Conservation (phyloP, 2,888 invertebrate genomes). For the Formica aserva region DNA sequence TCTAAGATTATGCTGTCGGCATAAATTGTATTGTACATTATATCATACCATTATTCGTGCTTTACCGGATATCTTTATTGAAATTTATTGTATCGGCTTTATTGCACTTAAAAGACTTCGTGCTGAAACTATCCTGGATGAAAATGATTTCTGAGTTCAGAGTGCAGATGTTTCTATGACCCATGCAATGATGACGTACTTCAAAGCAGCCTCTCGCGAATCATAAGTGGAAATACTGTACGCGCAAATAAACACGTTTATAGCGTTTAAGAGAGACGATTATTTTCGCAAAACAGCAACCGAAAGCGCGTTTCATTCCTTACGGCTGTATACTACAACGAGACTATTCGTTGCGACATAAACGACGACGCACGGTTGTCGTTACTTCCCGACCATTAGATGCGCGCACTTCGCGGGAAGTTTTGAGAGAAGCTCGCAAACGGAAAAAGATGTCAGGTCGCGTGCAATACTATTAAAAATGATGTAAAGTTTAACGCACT, state of each 20-base stretch:
- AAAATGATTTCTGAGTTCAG: conserved; percentile 36
- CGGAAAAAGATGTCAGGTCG: conserved; percentile 30
- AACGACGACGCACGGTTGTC: conserved; percentile 42
- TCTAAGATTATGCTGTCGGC: background rate
- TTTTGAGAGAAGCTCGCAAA: conserved; percentile 43
- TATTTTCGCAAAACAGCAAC: conserved; percentile 12
- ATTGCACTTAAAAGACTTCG: conserved; percentile 6
- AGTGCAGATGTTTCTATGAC: background rate
- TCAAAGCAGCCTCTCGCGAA: conserved; percentile 13
- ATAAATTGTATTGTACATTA: background rate
- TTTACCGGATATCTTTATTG: background rate
- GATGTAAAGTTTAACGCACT: conserved; percentile 33
- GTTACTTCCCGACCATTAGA: conserved; percentile 49
- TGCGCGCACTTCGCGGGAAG: conserved; percentile 25
- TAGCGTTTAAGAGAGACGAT: conserved; percentile 11
- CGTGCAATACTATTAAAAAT: conserved; percentile 30
- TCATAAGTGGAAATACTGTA: conserved; percentile 20
- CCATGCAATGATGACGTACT: background rate
- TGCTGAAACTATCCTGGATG: conserved; percentile 23
- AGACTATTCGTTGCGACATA: conserved; percentile 34
- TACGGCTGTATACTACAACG: background rate
- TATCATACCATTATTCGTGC: conserved; percentile 6
- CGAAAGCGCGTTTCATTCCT: conserved; percentile 17
- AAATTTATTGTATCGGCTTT: conserved; percentile 34
- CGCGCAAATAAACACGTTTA: conserved; percentile 34